Evolutionary conservation across 2,797 vertebrate genomes (phyloP).

Genomic region (Aeoliscus strigatus): DNA sequence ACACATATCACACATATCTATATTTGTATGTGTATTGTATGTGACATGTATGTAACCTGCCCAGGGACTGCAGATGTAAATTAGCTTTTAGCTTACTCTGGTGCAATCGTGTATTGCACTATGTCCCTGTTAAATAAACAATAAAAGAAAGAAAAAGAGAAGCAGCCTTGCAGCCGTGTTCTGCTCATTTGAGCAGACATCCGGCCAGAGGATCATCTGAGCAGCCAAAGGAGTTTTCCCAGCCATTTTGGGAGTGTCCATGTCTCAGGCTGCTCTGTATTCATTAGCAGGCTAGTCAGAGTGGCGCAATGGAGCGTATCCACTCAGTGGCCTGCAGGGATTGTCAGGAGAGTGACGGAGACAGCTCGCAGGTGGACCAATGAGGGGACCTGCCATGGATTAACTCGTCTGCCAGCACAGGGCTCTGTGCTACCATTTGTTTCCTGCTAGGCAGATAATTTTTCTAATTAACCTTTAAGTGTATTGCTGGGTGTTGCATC

Average conservation of each 20-base stretch:
- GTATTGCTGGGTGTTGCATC: constrained; percentile 65
- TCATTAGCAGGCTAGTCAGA: constrained; percentile 74
- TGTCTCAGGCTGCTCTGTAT: constrained; percentile 63
- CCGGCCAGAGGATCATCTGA: constrained; percentile 52
- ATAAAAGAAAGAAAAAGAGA: no score
- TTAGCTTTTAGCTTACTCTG: no score
- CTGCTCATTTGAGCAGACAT: constrained; percentile 70
- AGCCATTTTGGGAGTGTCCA: constrained; percentile 50
- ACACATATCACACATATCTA: no score
- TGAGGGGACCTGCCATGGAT: constrained; percentile 77
- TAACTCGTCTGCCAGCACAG: constrained; percentile 76
- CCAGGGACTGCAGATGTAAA: no score
- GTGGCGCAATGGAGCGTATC: constrained; percentile 66
- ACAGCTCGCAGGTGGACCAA: constrained; percentile 82
- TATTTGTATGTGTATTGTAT: no score
- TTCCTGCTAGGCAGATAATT: constrained; percentile 86
- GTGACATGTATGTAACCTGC: no score
- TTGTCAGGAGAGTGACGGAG: constrained; percentile 80
- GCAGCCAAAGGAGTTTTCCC: constrained; percentile 51
- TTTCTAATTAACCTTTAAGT: constrained; percentile 94
- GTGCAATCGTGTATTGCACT: no score
- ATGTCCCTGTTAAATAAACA: no score
- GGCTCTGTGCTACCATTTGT: constrained; percentile 67
- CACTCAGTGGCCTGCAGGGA: constrained; percentile 71
- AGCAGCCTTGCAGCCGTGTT: constrained; percentile 57